Evolutionary conservation across 30 jellyfish, hydroid and myxozoan genomes (phyloP).

Genomic region (Pelagia noctiluca): DNA sequence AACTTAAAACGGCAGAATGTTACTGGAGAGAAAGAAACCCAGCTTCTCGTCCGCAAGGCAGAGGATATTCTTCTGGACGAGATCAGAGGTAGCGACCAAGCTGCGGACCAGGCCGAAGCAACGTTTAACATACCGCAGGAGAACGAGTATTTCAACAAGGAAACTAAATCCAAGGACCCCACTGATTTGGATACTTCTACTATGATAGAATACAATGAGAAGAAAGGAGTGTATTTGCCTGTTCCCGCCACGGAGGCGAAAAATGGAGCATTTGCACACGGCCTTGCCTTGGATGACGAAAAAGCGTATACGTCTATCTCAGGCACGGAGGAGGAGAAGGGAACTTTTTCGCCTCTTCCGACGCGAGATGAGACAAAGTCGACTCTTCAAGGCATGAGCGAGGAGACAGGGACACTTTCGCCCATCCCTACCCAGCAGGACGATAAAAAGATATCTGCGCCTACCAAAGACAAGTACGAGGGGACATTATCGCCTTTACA

Average conservation of each 20-base stretch:
- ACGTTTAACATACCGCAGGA: constrained; percentile 52
- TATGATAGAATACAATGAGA: constrained; percentile 55
- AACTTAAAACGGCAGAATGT: constrained; percentile 57
- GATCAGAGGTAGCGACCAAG: constrained; percentile 66
- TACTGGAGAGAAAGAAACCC: constrained; percentile 24
- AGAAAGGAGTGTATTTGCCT: constrained; percentile 69
- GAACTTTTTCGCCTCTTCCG: too few relatives aligned
- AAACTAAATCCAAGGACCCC: constrained; percentile 46
- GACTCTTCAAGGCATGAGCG: too few relatives aligned
- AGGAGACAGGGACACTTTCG: too few relatives aligned
- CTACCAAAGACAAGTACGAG: too few relatives aligned
- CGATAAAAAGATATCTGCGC: too few relatives aligned
- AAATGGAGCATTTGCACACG: too few relatives aligned
- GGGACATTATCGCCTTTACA: too few relatives aligned
- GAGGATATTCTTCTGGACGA: constrained; percentile 65
- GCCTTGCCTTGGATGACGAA: too few relatives aligned
- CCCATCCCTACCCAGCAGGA: too few relatives aligned
- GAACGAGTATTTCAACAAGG: neutral
- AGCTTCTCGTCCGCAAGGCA: constrained; percentile 23
- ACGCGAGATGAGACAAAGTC: too few relatives aligned
- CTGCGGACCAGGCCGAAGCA: constrained; percentile 56
- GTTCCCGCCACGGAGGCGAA: constrained; percentile 12
- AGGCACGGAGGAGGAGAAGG: too few relatives aligned
- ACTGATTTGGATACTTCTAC: constrained; percentile 56
- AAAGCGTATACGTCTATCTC: too few relatives aligned